Evolutionary conservation across 2,113 vertebrate species (phyloP).

Genomic region (Tupaia tana): DNA sequence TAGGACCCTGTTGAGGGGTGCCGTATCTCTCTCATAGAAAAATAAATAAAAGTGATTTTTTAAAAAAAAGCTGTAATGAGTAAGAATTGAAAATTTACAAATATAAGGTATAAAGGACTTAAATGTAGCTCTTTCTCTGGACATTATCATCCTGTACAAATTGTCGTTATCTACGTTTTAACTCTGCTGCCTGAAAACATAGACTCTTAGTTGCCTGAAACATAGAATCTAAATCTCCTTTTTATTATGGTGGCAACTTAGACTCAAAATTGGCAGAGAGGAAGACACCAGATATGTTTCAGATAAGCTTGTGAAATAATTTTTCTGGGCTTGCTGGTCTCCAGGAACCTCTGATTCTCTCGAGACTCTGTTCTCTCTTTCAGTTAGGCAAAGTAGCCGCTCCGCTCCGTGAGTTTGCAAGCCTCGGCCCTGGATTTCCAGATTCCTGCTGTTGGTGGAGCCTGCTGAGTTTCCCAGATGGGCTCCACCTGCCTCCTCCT

Average conservation of each 20-base stretch:
- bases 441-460: background rate
- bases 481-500: conserved; percentile 31
- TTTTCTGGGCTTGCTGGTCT: background rate
- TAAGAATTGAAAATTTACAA: background rate
- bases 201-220: background rate
- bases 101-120: background rate
- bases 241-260: background rate
- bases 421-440: background rate
- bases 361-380: background rate
- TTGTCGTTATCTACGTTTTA: background rate
- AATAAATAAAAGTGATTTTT: too few relatives aligned
- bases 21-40: too few relatives aligned
- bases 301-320: background rate
- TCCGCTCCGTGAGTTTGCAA: background rate
- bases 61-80: too few relatives aligned
- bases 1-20: too few relatives aligned
- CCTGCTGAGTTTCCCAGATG: background rate
- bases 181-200: background rate
- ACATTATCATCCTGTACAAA: background rate
- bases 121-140: background rate
- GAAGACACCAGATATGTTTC: background rate
- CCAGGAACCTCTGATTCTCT: background rate
- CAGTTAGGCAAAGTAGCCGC: background rate
- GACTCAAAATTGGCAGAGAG: background rate
- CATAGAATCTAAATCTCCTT: background rate